Base-by-base conservation (phyloP, 1,140 invertebrate species). In the Drosophila ohnishii region DNA sequence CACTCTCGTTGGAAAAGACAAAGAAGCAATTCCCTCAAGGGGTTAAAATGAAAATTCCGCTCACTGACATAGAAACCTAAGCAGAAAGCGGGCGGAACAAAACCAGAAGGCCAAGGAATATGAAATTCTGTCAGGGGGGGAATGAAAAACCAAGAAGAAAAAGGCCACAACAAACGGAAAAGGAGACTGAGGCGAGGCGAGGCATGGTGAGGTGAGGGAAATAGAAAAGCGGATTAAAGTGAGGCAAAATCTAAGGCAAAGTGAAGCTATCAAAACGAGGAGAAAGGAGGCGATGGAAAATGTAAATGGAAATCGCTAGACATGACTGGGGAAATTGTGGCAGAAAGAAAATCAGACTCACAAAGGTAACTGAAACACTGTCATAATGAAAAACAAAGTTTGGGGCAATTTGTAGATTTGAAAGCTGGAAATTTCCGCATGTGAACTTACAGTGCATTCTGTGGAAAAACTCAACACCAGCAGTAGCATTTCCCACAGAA, bases 211-310 rank as follows among this genome's bases (percentile, higher is more conserved):
- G 51, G 22, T 6, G 44, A 47, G 44, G 50, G 44, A 42, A 71
- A 34, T 28, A 35, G 40, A 10, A 71, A 71, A 72, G 69, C 53
- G 66, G 66, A 59, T 72, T 72, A 59, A 71, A 50, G 30, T 42
- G 44, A 6, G 70, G 48, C 42, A 70, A 40, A 71, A 66, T 66
- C 65, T 13, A 30, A 45, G 47, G 13, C 30, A 53, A 69, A 44
- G 32, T 53, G n/a, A 5, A 65, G 19, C 35, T 1, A 19, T n/a
- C 45, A 53, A 30, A 40, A 7, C 10, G 11, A 30, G 30, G 30
- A 28, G 25, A 42, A n/a, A 5, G 11, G 10, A 32, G 28, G 48
- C 6, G n/a, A 40, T 22, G 16, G 5, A n/a, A 32, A 67, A 28
- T 7, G 50, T 50, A 28, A 50, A 40, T 22, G 19, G 5, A 28